Evolutionary conservation across 2,888 invertebrate genomes (phyloP), one percentile per base, ranked within the genome.

Genomic region (Bembecia ichneumoniformis): DNA sequence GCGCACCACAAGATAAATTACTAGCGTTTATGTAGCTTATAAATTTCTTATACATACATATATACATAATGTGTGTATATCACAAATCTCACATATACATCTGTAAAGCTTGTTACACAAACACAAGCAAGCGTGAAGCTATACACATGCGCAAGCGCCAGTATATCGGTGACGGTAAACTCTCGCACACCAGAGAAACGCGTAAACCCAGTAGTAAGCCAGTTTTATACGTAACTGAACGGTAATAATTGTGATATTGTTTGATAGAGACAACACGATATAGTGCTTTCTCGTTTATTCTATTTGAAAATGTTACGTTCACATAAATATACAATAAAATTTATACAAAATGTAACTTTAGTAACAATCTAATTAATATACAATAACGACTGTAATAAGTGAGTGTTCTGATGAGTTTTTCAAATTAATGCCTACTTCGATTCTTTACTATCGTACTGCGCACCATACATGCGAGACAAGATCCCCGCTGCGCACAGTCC

Each of bases 181-280:
- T 48, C 58, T 66, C 75, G 46, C 77, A 71, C 74, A 83, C 83
- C 68, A 17, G 28, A 20, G 49, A 60, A 61, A 1, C 58, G 84
- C 82, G 86, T 84, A 84, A 83, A 70, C 69, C 83, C 83, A 76
- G 86, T 77, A 77, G 83, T 73, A 61, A 66, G 73, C 83, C 77
- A 79, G 82, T 80, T 82, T 28, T 77, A 75, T 77, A 82, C 77
- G 82, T 80, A 82, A 82, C 78, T 74, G 80, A 82, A 83, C 82
- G 77, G 80, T 83, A 79, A 82, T 83, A 78, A 84, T 82, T 74
- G 70, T 77, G 74, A 79, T 77, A 79, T 74, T 74, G 73, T 74
- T 66, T 68, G 59, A 79, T 82, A 86, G 63, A 47, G 82, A 68
- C 64, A 65, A 69, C 74, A 77, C 15, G 20, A 20, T 35, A 43